These are phyloP conservation scores for Drosophila fulvimacula DNA, from an alignment of 2,888 invertebrate genomes.

Conservation along the genomic window DNA sequence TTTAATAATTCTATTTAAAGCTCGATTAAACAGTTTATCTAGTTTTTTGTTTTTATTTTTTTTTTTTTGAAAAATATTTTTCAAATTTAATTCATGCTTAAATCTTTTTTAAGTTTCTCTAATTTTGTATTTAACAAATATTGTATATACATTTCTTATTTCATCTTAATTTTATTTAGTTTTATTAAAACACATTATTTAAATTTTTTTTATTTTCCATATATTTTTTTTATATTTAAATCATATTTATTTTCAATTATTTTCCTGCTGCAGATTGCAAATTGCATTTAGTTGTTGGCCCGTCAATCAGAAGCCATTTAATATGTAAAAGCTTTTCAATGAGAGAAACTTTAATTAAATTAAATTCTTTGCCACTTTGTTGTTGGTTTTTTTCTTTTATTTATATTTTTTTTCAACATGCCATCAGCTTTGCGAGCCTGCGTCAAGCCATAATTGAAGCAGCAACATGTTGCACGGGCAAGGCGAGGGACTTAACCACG, in stretches of 20 bases:
- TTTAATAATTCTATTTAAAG: no score
- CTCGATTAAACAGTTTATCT: no score
- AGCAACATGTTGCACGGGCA: conserved; percentile 69
- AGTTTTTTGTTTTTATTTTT: no score
- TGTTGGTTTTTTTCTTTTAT: background rate
- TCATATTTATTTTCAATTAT: background rate
- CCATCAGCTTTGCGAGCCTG: background rate
- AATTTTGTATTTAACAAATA: no score
- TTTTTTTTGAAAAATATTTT: no score
- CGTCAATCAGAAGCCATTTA: conserved; percentile 1
- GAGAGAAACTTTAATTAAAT: conserved; percentile 30
- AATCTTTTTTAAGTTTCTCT: no score
- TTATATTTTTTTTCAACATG: background rate
- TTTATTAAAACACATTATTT: no score
- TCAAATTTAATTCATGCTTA: no score
- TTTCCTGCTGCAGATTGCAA: background rate
- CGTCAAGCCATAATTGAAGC: conserved; percentile 14
- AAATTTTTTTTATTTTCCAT: background rate
- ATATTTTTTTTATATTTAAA: background rate
- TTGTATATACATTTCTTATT: no score
- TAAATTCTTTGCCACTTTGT: conserved; percentile 18
- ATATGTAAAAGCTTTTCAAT: background rate
- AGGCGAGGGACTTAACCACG: conserved; percentile 38
- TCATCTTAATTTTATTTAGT: no score
- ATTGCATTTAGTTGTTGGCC: background rate